Base-by-base conservation (phyloP, 2,797 vertebrate genomes). In the Urosaurus nigricauda region DNA sequence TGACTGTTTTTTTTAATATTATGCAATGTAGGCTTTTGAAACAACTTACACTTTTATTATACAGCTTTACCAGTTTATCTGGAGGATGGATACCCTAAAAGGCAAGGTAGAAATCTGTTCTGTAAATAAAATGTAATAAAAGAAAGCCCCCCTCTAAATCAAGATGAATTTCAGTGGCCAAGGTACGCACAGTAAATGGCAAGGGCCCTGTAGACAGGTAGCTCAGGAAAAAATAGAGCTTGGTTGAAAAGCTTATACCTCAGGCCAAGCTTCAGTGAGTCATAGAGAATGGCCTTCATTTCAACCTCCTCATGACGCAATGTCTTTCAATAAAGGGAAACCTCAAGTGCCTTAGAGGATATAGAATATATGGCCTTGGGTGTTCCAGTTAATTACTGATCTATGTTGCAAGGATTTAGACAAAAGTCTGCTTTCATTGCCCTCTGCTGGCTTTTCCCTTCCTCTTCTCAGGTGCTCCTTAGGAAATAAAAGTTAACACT, bases 301-400 rank as follows among this genome's bases (percentile, higher is more conserved):
- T 92, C 89, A 83, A 82, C 13, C 40, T 89, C 88, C 83, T 92
- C 53, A 91, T 80, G 87, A 92, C 26, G 63, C 77, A 83, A 88
- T 92, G 84, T 75, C 92, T 79, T 91, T 91, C 89, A 65, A 92
- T 90, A 91, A 91, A 84, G 90, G 58, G 85, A 77, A 91, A 92
- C 91, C 70, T 89, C 82, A 93, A 92, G 90, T 95, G 37, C 74
- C 79, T 91, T 91, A 79, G 88, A 83, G 87, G 77, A 93, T 73
- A 11, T 1, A 32, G 83, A 93, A 93, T 53, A 29, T 82, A 58
- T 81, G 35, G 47, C 77, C 92, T 71, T 65, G 83, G 77, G 81
- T 93, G 63, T 95, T 90, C 74, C 12, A 5, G 78, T 29, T 84
- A 93, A 83, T 40, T 65, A 92, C 0, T 63, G 2, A 90, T 83